Conservation (phyloP, 2,113 vertebrate genomes). For the Chunga burmeisteri region DNA sequence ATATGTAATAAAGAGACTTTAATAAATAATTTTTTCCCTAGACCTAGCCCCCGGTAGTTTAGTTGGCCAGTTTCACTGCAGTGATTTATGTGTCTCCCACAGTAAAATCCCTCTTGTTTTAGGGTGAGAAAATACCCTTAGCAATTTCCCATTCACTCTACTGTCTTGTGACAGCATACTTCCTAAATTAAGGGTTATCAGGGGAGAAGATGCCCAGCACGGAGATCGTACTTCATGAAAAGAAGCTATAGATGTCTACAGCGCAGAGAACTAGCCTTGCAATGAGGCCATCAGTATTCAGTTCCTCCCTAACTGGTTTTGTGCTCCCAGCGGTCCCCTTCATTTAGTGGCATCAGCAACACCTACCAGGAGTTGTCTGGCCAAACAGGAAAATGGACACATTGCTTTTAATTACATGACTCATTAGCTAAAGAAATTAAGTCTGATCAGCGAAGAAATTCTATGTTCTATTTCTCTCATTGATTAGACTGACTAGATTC, state of each 20-base stretch:
- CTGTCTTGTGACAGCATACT: neutral
- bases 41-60: neutral
- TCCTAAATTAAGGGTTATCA: neutral
- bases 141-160: neutral
- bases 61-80: neutral
- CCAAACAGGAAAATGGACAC: conserved; percentile 4
- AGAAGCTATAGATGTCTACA: neutral
- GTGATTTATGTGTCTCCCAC: neutral
- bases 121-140: neutral
- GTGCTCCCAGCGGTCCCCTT: neutral
- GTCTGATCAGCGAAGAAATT: conserved; percentile 19
- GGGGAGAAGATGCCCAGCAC: neutral
- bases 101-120: neutral
- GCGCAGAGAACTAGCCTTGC: neutral
- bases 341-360: neutral
- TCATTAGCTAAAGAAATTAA: conserved; percentile 38
- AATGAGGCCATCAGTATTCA: neutral
- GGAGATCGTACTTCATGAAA: neutral
- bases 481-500: neutral
- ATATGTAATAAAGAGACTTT: neutral
- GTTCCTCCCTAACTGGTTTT: neutral
- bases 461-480: neutral
- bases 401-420: conserved; percentile 31
- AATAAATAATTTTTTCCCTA: neutral
- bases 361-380: neutral